phyloP scores from a whole-genome alignment of 2,888 invertebrate species.

The Phoenoteleia sp. region DNA sequence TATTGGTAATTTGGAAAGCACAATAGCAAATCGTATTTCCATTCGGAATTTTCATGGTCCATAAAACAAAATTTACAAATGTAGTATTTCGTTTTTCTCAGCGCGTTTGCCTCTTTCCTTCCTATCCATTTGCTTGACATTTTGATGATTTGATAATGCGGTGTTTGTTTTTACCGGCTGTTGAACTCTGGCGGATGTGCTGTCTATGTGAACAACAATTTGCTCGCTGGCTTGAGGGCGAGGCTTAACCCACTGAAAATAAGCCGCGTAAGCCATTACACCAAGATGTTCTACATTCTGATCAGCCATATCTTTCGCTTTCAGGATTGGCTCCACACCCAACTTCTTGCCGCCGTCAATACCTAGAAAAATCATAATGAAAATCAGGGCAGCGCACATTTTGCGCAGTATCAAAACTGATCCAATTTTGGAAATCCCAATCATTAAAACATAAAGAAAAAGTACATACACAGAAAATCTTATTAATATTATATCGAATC shows the following conservation, averaged over 20 bases:
- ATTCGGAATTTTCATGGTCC: no score
- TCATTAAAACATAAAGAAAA: no score
- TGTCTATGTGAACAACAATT: constrained; percentile 93
- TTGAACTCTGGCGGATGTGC: constrained; percentile 94
- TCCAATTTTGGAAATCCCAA: constrained; percentile 30
- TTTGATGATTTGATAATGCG: neutral
- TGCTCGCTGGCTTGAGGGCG: constrained; percentile 94
- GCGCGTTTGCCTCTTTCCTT: no score
- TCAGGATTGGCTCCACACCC: constrained; percentile 96
- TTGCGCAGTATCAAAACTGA: constrained; percentile 9
- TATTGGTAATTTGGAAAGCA: no score
- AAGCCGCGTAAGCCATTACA: constrained; percentile 98
- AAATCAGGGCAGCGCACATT: constrained; percentile 5
- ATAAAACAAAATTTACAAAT: no score
- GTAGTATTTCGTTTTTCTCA: no score
- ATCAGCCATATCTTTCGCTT: constrained; percentile 98
- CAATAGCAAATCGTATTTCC: no score
- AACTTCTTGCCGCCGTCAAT: constrained; percentile 89
- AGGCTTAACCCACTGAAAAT: constrained; percentile 96
- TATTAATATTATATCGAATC: no score
- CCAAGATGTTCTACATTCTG: constrained; percentile 98
- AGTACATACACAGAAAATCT: no score
- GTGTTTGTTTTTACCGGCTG: constrained; percentile 89
- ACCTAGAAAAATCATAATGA: constrained; percentile 84
- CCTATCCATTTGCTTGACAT: no score